phyloP scores from a whole-genome alignment of 2,113 vertebrate species.

The Strix aluco region DNA sequence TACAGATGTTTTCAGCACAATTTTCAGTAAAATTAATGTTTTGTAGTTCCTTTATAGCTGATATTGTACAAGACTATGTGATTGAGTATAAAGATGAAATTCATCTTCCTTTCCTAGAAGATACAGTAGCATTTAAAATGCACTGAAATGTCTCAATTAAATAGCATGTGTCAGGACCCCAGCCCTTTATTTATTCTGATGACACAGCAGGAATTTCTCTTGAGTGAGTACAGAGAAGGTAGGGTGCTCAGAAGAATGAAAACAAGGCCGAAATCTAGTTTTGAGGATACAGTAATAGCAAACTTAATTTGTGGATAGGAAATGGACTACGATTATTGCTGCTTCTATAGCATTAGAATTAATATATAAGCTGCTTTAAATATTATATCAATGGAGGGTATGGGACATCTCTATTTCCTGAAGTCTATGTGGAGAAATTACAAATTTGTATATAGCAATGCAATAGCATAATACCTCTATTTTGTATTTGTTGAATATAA shows the following conservation, averaged over 20 bases:
- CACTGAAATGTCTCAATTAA: background rate
- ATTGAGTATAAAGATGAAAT: background rate
- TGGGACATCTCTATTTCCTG: background rate
- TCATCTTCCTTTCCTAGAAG: background rate
- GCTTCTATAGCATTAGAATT: background rate
- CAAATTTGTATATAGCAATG: background rate
- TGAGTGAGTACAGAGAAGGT: background rate
- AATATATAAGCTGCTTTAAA: background rate
- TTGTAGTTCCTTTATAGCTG: background rate
- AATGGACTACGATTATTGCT: background rate
- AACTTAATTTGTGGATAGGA: background rate
- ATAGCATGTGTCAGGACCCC: background rate
- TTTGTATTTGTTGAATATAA: background rate
- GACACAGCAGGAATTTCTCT: background rate
- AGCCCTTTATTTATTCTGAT: background rate
- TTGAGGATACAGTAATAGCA: background rate
- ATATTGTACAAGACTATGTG: background rate
- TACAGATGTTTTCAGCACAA: background rate
- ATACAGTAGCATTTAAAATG: background rate
- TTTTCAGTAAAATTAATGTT: background rate
- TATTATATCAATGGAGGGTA: background rate
- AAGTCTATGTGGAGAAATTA: background rate
- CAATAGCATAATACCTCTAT: background rate
- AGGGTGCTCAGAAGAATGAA: background rate
- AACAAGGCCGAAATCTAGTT: background rate